Percentiles rank a stretch among this genome's conserved stretches.
These are phyloP conservation scores for Nomada fucata DNA, from an alignment of 2,888 invertebrate species.

Conservation along the genomic window DNA sequence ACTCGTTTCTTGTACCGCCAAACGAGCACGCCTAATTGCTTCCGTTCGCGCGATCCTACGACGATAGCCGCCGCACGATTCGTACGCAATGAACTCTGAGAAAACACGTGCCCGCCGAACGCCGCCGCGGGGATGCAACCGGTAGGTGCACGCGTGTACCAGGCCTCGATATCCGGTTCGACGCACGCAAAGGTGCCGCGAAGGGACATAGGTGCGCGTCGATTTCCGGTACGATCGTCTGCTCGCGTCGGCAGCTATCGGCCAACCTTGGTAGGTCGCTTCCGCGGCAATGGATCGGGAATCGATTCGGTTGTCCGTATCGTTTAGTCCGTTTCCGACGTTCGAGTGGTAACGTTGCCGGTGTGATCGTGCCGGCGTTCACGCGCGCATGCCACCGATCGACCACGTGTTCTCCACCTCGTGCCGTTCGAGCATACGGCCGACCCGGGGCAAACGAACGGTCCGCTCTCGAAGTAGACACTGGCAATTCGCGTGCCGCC, in stretches of 20 bases:
- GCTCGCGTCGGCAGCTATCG: background rate
- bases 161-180: background rate
- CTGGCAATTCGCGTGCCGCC: background rate
- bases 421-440: background rate
- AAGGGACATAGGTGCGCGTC: background rate
- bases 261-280: background rate
- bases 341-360: slow-evolving; percentile 8
- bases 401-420: slow-evolving; percentile 37
- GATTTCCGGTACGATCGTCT: background rate
- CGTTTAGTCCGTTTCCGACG: slow-evolving; percentile 10
- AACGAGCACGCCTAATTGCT: slow-evolving; percentile 33
- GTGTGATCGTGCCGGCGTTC: background rate
- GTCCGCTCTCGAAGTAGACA: too few species aligned
- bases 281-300: slow-evolving; percentile 2
- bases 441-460: background rate
- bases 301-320: background rate
- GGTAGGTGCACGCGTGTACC: background rate
- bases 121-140: background rate
- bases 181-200: background rate
- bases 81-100: background rate
- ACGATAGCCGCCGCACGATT: background rate
- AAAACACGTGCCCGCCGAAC: background rate
- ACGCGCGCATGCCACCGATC: slow-evolving; percentile 6
- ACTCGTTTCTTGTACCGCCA: background rate
- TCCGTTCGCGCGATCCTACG: slow-evolving; percentile 10